A percentile compares a stretch with the other conserved stretches of the same genome.
These are phyloP conservation scores for Therioaphis trifolii DNA, from an alignment of 2,888 invertebrate genomes.

Conservation along the genomic window DNA sequence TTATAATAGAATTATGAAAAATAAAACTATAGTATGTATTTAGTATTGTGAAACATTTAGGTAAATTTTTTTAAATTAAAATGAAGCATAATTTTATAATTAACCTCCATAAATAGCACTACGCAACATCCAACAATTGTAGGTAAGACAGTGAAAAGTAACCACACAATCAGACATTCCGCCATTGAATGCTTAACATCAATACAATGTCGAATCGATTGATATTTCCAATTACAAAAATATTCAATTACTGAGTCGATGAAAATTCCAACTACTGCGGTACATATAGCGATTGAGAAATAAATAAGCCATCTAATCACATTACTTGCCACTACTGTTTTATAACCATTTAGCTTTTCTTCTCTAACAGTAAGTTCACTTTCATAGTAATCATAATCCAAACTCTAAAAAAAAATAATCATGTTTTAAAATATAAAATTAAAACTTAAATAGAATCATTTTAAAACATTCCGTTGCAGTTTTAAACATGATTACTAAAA, in stretches of 20 bases:
- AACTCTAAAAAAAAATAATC: constrained; percentile 69
- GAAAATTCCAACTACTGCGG: constrained; percentile 72
- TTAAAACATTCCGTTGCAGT: too few species aligned
- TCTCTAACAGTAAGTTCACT: constrained; percentile 71
- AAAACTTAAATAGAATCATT: too few species aligned
- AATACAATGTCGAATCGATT: constrained; percentile 63
- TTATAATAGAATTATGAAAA: too few species aligned
- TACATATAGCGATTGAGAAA: constrained; percentile 73
- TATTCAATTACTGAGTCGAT: constrained; percentile 73
- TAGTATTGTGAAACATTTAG: too few species aligned
- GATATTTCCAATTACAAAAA: constrained; percentile 69
- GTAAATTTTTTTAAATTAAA: neutral
- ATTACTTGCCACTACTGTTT: constrained; percentile 68
- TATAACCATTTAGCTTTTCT: constrained; percentile 68
- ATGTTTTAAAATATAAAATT: neutral
- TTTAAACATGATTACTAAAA: too few species aligned
- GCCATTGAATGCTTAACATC: constrained; percentile 12
- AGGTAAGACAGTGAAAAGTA: constrained; percentile 45
- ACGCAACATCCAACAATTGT: constrained; percentile 42
- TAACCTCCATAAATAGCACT: constrained; percentile 57
- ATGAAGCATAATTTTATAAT: constrained; percentile 6
- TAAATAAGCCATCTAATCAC: constrained; percentile 73
- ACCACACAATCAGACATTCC: constrained; percentile 43
- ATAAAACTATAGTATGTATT: too few species aligned
- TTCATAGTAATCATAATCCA: constrained; percentile 72